These are phyloP conservation scores for Trachelus iudaicus DNA, from an alignment of 2,888 invertebrate genomes.

Conservation along the genomic window DNA sequence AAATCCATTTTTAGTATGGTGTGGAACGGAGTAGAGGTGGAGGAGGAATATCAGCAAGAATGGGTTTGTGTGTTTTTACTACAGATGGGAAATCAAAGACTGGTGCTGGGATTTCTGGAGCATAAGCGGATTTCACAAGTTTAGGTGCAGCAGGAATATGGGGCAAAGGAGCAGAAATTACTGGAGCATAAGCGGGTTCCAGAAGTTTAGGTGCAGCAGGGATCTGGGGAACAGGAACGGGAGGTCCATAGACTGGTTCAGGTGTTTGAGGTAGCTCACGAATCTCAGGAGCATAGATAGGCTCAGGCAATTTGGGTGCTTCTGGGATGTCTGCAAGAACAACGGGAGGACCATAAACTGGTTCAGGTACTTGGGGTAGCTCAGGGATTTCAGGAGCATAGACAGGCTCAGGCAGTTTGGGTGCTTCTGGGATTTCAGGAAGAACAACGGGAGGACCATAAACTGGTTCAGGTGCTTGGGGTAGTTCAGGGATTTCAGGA, in stretches of 20 bases:
- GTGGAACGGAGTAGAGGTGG: neutral
- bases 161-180: neutral
- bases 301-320: slow-evolving; percentile 7
- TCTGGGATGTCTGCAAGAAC: slow-evolving; percentile 1
- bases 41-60: neutral
- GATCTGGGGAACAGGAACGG: neutral
- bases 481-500: neutral
- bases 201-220: neutral
- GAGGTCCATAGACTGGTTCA: slow-evolving; percentile 3
- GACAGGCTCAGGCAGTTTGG: neutral
- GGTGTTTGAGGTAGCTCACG: slow-evolving; percentile 9
- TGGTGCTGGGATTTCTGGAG: neutral
- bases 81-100: neutral
- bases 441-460: neutral
- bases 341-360: neutral
- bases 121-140: neutral
- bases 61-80: neutral
- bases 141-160: neutral
- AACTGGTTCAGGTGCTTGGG: neutral
- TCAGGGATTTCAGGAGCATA: neutral
- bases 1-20: slow-evolving; percentile 7
- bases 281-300: neutral
- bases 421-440: neutral
- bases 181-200: neutral
- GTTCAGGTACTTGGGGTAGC: neutral